A percentile compares a stretch with the other conserved stretches of the same genome.
These are phyloP conservation scores for Dryas iulia DNA, from an alignment of 1,140 invertebrate genomes.

Conservation along the genomic window DNA sequence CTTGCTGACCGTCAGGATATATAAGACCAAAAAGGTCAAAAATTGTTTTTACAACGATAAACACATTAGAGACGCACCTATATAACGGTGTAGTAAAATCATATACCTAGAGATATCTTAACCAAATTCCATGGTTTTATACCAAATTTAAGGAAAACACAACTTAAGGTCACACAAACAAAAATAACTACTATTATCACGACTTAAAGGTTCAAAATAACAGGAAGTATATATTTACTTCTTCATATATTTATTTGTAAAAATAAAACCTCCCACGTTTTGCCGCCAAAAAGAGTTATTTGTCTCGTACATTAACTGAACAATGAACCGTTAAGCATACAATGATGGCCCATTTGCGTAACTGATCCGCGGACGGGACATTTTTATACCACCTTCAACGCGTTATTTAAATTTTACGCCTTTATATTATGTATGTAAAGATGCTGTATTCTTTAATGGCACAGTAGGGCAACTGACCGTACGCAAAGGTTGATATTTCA, in stretches of 20 bases:
- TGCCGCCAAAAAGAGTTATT: constrained; percentile 65
- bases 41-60: neutral
- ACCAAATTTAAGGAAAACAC: constrained; percentile 27
- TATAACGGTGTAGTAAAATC: constrained; percentile 54
- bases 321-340: constrained; percentile 71
- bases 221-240: no score
- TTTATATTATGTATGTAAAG: neutral
- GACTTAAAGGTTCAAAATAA: constrained; percentile 5
- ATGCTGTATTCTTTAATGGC: no score
- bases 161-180: neutral
- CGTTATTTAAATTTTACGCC: constrained; percentile 16
- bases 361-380: constrained; percentile 40
- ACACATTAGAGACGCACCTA: constrained; percentile 2
- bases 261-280: constrained; percentile 56
- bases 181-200: constrained; percentile 11
- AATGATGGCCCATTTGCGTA: constrained; percentile 51
- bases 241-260: constrained; percentile 20
- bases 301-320: constrained; percentile 64
- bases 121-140: constrained; percentile 56
- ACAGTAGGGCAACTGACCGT: no score
- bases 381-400: neutral
- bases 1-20: no score
- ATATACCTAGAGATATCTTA: constrained; percentile 43
- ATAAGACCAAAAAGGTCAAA: neutral
- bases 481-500: no score